These are phyloP conservation scores for Acanthoscelides obtectus DNA, from an alignment of 2,888 invertebrate species.

Conservation along the genomic window DNA sequence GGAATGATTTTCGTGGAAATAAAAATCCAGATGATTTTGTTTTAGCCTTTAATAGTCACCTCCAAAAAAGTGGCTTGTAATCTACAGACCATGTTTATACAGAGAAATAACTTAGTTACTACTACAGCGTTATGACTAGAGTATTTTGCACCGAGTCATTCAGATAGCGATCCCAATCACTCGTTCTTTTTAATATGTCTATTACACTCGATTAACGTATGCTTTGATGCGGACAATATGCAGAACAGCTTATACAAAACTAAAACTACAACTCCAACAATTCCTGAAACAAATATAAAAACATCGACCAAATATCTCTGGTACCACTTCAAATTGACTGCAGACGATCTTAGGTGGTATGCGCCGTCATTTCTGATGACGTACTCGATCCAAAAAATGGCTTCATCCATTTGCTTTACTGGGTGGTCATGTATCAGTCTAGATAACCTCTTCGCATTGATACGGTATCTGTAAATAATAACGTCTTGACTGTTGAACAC, in stretches of 20 bases:
- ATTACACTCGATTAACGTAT: no score
- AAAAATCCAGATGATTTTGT: no score
- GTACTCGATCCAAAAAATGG: constrained; percentile 33
- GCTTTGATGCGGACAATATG: background rate
- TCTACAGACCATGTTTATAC: no score
- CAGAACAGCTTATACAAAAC: constrained; percentile 16
- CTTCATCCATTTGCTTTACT: constrained; percentile 29
- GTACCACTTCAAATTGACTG: constrained; percentile 28
- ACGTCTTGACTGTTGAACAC: no score
- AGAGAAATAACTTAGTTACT: no score
- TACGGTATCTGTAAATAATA: constrained; percentile 20
- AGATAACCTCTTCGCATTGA: constrained; percentile 24
- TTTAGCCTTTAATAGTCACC: no score
- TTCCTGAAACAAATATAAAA: constrained; percentile 14
- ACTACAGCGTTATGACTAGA: no score
- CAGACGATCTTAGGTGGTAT: constrained; percentile 26
- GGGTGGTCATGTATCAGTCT: constrained; percentile 29
- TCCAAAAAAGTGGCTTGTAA: no score
- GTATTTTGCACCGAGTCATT: background rate
- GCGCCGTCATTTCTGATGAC: constrained; percentile 32
- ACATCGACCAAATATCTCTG: constrained; percentile 30
- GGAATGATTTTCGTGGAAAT: no score
- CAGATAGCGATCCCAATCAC: no score
- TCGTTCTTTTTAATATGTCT: background rate
- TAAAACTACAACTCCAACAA: constrained; percentile 1